These are phyloP conservation scores for Parapristionchus giblindavisi DNA, from an alignment of 2,888 invertebrate species.

Conservation along the genomic window DNA sequence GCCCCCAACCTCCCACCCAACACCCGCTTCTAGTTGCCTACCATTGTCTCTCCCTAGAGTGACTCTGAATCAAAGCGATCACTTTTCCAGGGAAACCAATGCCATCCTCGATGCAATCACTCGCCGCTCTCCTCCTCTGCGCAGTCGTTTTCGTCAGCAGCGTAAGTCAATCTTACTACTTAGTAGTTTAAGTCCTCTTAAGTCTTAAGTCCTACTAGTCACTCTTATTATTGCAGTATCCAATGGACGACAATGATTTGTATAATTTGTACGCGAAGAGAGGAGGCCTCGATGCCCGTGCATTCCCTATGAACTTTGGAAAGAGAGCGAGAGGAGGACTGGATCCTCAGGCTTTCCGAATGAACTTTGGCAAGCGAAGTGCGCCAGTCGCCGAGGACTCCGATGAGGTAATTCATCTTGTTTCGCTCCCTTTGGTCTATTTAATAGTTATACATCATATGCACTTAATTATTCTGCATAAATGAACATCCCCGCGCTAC, in stretches of 20 bases:
- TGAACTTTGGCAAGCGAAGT: slow-evolving; percentile 36
- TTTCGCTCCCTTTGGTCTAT: neutral
- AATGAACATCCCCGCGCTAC: no score
- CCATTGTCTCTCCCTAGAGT: no score
- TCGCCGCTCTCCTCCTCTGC: slow-evolving; percentile 10
- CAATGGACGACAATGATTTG: slow-evolving; percentile 6
- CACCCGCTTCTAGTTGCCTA: neutral
- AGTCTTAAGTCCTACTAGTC: neutral
- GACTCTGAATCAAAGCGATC: neutral
- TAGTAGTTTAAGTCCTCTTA: neutral
- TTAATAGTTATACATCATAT: no score
- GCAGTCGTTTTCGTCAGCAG: neutral
- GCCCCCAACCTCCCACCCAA: neutral
- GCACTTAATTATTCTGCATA: no score
- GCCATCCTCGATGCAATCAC: neutral
- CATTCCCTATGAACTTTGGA: slow-evolving; percentile 29
- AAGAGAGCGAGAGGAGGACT: slow-evolving; percentile 26
- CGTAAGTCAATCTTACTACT: neutral
- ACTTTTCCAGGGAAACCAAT: neutral
- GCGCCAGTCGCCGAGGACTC: neutral
- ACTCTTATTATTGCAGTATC: neutral
- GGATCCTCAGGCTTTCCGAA: slow-evolving; percentile 33
- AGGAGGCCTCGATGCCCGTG: slow-evolving; percentile 4
- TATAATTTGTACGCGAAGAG: neutral
- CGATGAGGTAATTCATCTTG: neutral